A percentile compares a stretch with the other conserved stretches of the same genome.
Conservation (phyloP, 2,888 invertebrate genomes). For the Troilus luridus region DNA sequence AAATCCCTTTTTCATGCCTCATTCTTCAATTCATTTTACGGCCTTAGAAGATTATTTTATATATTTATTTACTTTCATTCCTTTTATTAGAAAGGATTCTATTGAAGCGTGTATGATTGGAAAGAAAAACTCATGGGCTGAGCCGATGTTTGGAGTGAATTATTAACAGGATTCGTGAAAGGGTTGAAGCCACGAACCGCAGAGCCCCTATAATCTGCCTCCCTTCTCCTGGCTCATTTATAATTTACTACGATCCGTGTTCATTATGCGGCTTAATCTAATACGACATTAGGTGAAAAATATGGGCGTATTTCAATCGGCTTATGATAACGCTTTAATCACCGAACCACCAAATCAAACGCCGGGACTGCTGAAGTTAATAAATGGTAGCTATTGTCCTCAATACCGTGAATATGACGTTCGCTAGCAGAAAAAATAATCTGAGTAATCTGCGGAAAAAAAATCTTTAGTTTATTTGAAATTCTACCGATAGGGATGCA, state of each 20-base stretch:
- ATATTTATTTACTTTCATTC: too few species aligned
- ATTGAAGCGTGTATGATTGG: not conserved
- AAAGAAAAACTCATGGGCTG: not conserved
- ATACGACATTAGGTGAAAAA: not conserved
- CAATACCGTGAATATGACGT: too few species aligned
- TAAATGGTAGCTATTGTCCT: not conserved
- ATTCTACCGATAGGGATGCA: too few species aligned
- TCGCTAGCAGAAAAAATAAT: too few species aligned
- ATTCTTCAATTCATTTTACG: too few species aligned
- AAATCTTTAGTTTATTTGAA: too few species aligned
- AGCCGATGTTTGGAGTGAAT: not conserved
- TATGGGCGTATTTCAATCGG: not conserved
- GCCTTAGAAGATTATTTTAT: too few species aligned
- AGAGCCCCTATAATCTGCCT: not conserved
- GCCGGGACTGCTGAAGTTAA: not conserved
- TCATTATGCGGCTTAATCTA: not conserved
- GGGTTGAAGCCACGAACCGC: not conserved
- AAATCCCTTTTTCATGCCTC: too few species aligned
- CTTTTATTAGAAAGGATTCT: not conserved
- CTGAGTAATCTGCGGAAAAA: too few species aligned
- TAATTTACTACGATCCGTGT: not conserved
- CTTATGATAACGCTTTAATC: not conserved
- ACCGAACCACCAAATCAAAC: not conserved
- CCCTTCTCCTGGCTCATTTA: not conserved
- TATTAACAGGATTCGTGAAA: not conserved